phyloP scores from a whole-genome alignment of 2,888 invertebrate genomes.

The Clepsis dumicolana region DNA sequence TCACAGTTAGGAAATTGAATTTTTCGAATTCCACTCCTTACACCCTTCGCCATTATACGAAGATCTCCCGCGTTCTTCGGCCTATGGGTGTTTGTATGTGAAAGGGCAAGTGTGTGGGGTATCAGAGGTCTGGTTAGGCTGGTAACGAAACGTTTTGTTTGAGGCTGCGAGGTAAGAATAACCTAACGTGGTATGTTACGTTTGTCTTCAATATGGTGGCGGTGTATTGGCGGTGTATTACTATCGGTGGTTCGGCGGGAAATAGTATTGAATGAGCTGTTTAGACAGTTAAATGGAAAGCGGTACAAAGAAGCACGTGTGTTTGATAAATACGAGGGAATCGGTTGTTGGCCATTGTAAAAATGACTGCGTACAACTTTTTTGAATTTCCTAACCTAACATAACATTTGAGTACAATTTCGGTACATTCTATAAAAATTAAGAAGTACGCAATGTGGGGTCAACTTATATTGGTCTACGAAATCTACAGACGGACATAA shows the following conservation, averaged over 20 bases:
- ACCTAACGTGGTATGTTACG: constrained; percentile 21
- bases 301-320: no score
- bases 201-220: constrained; percentile 15
- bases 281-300: background rate
- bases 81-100: constrained; percentile 46
- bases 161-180: constrained; percentile 53
- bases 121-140: constrained; percentile 54
- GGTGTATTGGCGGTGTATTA: constrained; percentile 5
- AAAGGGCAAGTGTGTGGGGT: constrained; percentile 52
- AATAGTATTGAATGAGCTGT: constrained; percentile 9
- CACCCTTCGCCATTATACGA: constrained; percentile 52
- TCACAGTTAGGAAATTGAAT: constrained; percentile 82
- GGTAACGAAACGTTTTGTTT: constrained; percentile 63
- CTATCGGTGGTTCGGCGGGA: constrained; percentile 2
- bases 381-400: no score
- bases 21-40: constrained; percentile 77
- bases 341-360: no score
- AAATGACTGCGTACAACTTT: no score
- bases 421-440: no score
- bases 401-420: no score
- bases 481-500: no score
- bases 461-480: no score
- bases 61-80: constrained; percentile 54
- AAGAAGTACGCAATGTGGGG: no score
- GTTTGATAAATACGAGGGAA: no score